Conservation (phyloP, 37 sponge, comb jelly and placozoan species). For the Beroe ovata region DNA sequence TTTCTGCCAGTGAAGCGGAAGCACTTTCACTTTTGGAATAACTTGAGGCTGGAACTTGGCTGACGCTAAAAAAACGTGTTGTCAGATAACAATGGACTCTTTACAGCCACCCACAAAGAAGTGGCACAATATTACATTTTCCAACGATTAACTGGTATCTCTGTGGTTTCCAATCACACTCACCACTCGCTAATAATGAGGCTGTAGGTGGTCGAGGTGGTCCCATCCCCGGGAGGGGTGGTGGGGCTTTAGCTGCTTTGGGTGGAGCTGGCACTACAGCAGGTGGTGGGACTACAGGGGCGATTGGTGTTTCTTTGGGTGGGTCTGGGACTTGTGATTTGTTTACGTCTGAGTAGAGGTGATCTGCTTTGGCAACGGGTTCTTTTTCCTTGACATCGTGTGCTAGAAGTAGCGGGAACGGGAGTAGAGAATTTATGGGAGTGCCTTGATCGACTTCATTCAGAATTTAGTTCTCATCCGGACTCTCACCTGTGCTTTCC, state of each 20-base stretch:
- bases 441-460: too few species aligned
- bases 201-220: constrained; percentile 27
- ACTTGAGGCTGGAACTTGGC: constrained; percentile 37
- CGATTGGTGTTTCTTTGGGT: neutral
- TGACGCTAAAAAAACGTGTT: too few species aligned
- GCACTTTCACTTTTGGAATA: constrained; percentile 34
- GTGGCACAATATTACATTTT: too few species aligned
- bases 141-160: too few species aligned
- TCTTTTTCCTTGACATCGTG: neutral
- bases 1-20: constrained; percentile 27
- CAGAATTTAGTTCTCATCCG: too few species aligned
- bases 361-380: neutral
- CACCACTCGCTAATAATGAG: neutral
- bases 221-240: constrained; percentile 1
- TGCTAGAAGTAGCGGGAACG: neutral
- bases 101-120: too few species aligned
- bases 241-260: neutral
- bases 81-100: too few species aligned
- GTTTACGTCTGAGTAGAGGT: neutral
- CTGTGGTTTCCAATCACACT: too few species aligned
- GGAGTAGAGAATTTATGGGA: too few species aligned
- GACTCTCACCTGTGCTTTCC: too few species aligned
- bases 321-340: neutral
- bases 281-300: neutral
- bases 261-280: neutral